phyloP scores from a whole-genome alignment of 2,113 vertebrate species.

The Neofelis nebulosa region DNA sequence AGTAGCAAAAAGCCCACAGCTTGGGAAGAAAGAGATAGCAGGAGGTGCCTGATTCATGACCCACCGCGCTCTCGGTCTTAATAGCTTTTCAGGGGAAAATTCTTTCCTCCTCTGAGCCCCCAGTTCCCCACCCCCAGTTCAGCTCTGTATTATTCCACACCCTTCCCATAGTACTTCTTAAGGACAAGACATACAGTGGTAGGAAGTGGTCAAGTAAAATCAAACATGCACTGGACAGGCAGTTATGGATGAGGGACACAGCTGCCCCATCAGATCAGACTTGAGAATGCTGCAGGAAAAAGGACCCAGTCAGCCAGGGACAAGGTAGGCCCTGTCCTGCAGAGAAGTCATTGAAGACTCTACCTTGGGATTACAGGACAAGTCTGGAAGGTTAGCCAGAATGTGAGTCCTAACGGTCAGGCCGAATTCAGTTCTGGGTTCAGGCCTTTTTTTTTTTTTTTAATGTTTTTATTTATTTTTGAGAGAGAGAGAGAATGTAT shows the following conservation, averaged over 20 bases:
- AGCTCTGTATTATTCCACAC: neutral
- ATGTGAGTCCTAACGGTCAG: neutral
- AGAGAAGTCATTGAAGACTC: neutral
- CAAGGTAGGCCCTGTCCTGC: neutral
- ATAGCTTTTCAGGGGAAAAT: neutral
- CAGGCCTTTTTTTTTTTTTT: too few species aligned
- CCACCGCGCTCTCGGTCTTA: neutral
- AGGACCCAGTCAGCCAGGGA: neutral
- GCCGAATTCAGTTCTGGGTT: neutral
- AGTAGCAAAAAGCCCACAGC: neutral
- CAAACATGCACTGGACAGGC: neutral
- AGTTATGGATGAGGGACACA: neutral
- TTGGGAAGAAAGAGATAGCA: neutral
- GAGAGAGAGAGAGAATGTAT: too few species aligned
- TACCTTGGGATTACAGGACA: neutral
- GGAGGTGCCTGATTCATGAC: neutral
- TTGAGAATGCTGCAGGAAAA: neutral
- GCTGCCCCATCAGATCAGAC: neutral
- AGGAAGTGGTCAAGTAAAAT: neutral
- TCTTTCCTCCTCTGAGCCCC: neutral
- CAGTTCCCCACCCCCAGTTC: neutral
- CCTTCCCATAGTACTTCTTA: neutral
- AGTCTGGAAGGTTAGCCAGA: constrained; percentile 28
- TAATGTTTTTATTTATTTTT: too few species aligned
- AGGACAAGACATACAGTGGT: neutral